Evolutionary conservation across 2,888 invertebrate species (phyloP), one percentile per base, ranked within the genome.

Genomic region (Alsophila aescularia): DNA sequence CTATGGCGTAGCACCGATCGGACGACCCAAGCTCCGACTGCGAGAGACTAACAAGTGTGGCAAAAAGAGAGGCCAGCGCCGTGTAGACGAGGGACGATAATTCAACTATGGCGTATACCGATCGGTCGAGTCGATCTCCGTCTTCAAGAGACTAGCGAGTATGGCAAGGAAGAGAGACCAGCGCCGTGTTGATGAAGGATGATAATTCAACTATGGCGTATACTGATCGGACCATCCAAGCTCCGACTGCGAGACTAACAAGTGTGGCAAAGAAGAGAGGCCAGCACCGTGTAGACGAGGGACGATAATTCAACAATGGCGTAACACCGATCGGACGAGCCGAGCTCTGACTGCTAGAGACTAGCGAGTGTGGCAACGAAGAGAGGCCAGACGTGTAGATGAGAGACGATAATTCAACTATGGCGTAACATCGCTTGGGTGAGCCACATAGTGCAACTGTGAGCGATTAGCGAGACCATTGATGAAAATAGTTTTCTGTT

Each of bases 51-150:
- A 34, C 52, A 35, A 31, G n/a, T 6, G n/a, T 12, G 12, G n/a
- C n/a, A n/a, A n/a, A n/a, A n/a, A n/a, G n/a, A n/a, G n/a, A n/a
- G n/a, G 64, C 64, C 55, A 58, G 66, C 66, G 60, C 64, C 71
- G 75, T 73, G 75, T 70, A 70, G 67, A 64, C 69, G 72, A 69
- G 69, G 73, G 67, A n/a, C 75, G 70, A 77, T 81, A 79, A 82
- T 63, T 83, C 77, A 77, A 66, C 58, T 57, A 60, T 69, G 59
- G 64, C 65, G 67, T 45, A 13, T 41, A 41, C 50, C 55, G 50
- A 49, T 55, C 58, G 45, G 40, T 14, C 42, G 49, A 48, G 57
- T 52, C 21, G 8, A 3, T 49, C 48, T 40, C 45, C 31, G 40
- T 44, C 36, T 43, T 15, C 14, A 52, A 27, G 37, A 43, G 48